Percentiles rank a stretch among this genome's conserved stretches.
Conservation (phyloP, 1,140 invertebrate species). For the Helicoverpa armigera region DNA sequence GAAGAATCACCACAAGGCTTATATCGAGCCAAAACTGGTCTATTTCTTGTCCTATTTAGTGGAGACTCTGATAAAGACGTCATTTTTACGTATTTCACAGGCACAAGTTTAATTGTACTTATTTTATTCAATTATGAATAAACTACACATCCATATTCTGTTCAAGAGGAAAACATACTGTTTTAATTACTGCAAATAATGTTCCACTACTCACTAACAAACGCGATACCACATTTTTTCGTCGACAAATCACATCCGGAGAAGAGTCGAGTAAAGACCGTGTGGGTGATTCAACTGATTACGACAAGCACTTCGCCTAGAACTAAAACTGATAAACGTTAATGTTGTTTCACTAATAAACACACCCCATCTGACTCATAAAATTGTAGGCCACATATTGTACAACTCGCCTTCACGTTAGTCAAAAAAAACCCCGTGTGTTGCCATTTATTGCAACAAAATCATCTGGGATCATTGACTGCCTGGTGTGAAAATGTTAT, state of each 20-base stretch:
- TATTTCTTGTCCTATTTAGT: conserved; percentile 73
- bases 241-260: conserved; percentile 86
- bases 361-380: conserved; percentile 42
- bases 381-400: not conserved
- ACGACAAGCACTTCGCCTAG: conserved; percentile 66
- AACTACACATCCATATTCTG: conserved; percentile 67
- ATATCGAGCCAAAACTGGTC: conserved; percentile 77
- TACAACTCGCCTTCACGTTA: not conserved
- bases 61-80: conserved; percentile 77
- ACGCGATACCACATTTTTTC: conserved; percentile 82
- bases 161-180: conserved; percentile 79
- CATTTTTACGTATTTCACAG: conserved; percentile 66
- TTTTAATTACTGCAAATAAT: conserved; percentile 74
- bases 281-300: conserved; percentile 78
- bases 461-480: conserved; percentile 6
- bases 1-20: conserved; percentile 64
- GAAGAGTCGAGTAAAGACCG: conserved; percentile 69
- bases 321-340: conserved; percentile 74
- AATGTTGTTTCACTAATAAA: conserved; percentile 64
- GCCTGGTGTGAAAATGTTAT: conserved; percentile 12
- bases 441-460: conserved; percentile 8
- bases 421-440: conserved; percentile 1
- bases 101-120: conserved; percentile 20
- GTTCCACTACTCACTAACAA: conserved; percentile 70
- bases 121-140: conserved; percentile 36